Conservation (phyloP, 2,797 vertebrate species). For the Channallabes apus region DNA sequence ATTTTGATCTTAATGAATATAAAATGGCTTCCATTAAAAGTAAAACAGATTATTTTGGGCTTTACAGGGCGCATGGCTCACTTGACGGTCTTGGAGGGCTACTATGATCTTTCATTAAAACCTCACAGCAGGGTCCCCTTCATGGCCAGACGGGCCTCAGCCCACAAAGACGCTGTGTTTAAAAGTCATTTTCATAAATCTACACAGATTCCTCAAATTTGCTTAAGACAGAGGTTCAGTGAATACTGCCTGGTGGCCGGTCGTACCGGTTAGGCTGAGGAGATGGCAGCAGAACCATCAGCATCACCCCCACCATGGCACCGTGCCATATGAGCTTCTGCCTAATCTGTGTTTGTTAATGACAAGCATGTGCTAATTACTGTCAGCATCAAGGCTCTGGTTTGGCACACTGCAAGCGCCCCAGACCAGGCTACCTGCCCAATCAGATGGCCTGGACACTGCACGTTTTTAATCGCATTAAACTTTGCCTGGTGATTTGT, state of each 20-base stretch:
- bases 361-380: slow-evolving; percentile 97
- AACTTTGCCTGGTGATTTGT: slow-evolving; percentile 66
- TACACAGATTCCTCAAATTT: slow-evolving; percentile 93
- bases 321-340: slow-evolving; percentile 77
- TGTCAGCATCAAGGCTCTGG: slow-evolving; percentile 77
- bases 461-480: slow-evolving; percentile 68
- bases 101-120: slow-evolving; percentile 99
- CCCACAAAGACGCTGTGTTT: slow-evolving; percentile 92
- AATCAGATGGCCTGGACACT: slow-evolving; percentile 71
- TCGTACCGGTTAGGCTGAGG: slow-evolving; percentile 28
- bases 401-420: slow-evolving; percentile 64
- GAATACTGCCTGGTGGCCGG: slow-evolving; percentile 21
- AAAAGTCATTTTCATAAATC: slow-evolving; percentile 99
- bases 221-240: slow-evolving; percentile 83
- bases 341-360: slow-evolving; percentile 95
- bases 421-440: slow-evolving; percentile 68
- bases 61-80: slow-evolving; percentile 89
- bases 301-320: slow-evolving; percentile 74
- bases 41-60: slow-evolving; percentile 95
- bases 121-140: slow-evolving; percentile 90
- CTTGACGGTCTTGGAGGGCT: slow-evolving; percentile 97
- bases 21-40: slow-evolving; percentile 98
- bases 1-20: slow-evolving; percentile 99
- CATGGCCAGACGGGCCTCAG: slow-evolving; percentile 84
- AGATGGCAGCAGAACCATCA: slow-evolving; percentile 71